Evolutionary conservation across 2,888 invertebrate genomes (phyloP), one percentile per base, ranked within the genome.

Genomic region (Bruchidius siliquastri): DNA sequence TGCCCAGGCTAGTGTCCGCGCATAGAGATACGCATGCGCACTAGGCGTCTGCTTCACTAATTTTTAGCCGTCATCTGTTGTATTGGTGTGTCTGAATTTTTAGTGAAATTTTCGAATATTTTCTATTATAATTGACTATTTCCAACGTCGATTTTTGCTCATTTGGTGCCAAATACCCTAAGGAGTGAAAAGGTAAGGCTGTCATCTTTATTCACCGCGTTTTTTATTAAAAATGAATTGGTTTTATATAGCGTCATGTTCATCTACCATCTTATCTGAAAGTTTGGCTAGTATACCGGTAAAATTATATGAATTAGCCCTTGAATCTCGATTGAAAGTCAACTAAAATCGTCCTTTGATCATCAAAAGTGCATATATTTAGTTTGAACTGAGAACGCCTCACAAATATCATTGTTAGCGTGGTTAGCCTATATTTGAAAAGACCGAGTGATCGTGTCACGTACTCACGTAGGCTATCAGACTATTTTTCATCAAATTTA

Each of bases 61-160:
- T 86, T 86, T 86, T 85, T 86, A 86, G 87, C 88, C 87, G 88
- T 88, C 88, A 88, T 87, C 88, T 88, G 88, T 88, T 88, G 87
- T 87, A 87, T 87, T 87, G 87, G 88, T 87, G 87, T 75, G 75
- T 72, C 74, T 72, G 70, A 74, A 74, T 74, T 74, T 72, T 74
- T 72, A 87, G 88, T 84, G 83, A 82, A 81, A 82, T 82, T 81
- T 82, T 72, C 70, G 71, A 72, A 71, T 74, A 75, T 74, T 83
- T 84, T 82, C 81, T 81, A 78, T 80, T 82, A 82, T 84, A 83
- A 80, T 85, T 85, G 80, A 74, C 76, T 74, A 79, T 78, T 78
- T 82, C 79, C 79, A 78, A 72, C 49, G 74, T 82, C 82, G 82
- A 83, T 81, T 76, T 22, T 67, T 70, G 30, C 67, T 71, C 32